Conservation (phyloP, 2,888 invertebrate species). For the Steromphala cineraria region DNA sequence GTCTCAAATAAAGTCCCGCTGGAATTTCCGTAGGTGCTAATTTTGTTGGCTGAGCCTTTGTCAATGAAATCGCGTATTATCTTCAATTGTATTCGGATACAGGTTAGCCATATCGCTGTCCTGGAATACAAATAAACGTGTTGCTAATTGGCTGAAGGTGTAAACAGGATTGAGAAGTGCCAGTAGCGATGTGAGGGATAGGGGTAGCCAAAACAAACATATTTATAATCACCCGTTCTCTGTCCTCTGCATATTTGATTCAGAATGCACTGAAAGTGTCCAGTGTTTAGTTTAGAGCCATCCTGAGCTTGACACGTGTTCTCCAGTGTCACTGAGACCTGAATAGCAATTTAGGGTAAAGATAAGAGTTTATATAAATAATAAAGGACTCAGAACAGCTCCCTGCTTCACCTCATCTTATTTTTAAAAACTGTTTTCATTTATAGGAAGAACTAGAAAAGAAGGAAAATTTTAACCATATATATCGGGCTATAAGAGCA, state of each 20-base stretch:
- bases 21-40: background rate
- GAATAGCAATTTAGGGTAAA: background rate
- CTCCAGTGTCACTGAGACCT: background rate
- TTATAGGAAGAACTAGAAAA: no score
- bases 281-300: background rate
- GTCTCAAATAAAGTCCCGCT: background rate
- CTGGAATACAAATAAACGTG: background rate
- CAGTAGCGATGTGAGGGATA: background rate
- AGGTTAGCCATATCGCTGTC: background rate
- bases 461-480: no score
- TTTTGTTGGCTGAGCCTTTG: background rate
- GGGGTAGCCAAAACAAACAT: background rate
- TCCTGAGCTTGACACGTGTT: background rate
- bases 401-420: background rate
- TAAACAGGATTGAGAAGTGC: background rate
- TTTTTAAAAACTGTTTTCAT: no score
- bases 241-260: background rate
- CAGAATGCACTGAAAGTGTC: background rate
- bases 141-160: background rate
- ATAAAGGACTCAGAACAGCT: background rate
- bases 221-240: background rate
- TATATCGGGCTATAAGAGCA: no score
- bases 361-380: background rate
- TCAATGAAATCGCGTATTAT: background rate
- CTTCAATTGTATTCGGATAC: background rate